Evolutionary conservation across 2,888 invertebrate genomes (phyloP).

Genomic region (Hypercompe scribonia): DNA sequence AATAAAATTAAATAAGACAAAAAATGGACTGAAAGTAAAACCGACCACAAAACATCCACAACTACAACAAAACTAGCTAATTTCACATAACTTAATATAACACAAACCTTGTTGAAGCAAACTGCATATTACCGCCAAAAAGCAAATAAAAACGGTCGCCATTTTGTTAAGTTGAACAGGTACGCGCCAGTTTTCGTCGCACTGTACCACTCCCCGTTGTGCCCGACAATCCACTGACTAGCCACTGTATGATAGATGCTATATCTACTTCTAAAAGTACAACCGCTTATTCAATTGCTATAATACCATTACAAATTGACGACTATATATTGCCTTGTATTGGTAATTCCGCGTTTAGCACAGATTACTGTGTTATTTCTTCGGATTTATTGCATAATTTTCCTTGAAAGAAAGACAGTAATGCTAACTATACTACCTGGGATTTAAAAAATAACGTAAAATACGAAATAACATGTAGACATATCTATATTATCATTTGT

Average conservation of each 20-base stretch:
- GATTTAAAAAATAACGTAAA: no score
- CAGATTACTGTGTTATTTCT: slow-evolving; percentile 33
- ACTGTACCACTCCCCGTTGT: slow-evolving; percentile 62
- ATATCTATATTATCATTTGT: no score
- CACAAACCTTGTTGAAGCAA: slow-evolving; percentile 81
- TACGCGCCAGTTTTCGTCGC: slow-evolving; percentile 63
- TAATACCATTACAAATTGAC: slow-evolving; percentile 73
- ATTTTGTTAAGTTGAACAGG: slow-evolving; percentile 60
- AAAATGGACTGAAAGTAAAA: neutral
- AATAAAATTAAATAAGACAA: neutral
- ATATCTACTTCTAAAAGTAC: slow-evolving; percentile 48
- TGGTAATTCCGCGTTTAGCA: slow-evolving; percentile 44
- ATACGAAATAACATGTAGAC: no score
- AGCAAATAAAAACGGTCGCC: slow-evolving; percentile 69
- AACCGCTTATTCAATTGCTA: slow-evolving; percentile 79
- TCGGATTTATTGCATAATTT: neutral
- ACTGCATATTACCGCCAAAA: slow-evolving; percentile 81
- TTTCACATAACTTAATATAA: slow-evolving; percentile 33
- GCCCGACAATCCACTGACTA: slow-evolving; percentile 47
- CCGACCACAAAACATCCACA: neutral
- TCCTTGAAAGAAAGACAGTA: neutral
- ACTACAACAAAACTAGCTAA: neutral
- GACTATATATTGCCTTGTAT: slow-evolving; percentile 60
- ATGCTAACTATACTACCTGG: neutral
- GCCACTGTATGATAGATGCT: slow-evolving; percentile 38